These are phyloP conservation scores for Scomber scombrus DNA, from an alignment of 2,113 vertebrate genomes.

Conservation along the genomic window DNA sequence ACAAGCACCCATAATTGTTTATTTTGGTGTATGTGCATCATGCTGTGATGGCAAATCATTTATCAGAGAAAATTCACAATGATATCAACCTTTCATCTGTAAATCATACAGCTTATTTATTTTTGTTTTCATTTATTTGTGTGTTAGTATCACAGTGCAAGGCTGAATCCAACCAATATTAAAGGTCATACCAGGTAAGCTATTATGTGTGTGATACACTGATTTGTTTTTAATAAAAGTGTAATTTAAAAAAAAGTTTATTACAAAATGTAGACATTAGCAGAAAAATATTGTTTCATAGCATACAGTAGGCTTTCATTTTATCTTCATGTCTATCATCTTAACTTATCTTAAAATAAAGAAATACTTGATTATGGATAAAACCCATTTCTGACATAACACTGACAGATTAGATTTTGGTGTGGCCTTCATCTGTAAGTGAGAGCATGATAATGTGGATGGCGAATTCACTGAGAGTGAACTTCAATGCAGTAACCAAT, in stretches of 20 bases:
- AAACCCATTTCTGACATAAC: background rate
- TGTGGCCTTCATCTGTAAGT: background rate
- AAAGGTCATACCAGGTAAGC: background rate
- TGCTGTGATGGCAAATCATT: constrained; percentile 53
- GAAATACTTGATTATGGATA: background rate
- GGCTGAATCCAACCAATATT: constrained; percentile 5
- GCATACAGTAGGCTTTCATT: background rate
- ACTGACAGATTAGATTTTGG: no score
- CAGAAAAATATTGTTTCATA: background rate
- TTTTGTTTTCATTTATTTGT: constrained; percentile 21
- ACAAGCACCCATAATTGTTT: constrained; percentile 10
- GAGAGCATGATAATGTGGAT: no score
- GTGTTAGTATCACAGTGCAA: background rate
- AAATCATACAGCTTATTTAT: constrained; percentile 1
- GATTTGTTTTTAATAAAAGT: constrained; percentile 3
- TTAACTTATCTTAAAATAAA: background rate
- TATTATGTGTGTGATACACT: background rate
- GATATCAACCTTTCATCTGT: constrained; percentile 21
- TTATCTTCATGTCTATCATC: background rate
- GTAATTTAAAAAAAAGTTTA: background rate
- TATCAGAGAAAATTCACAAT: background rate
- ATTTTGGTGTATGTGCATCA: background rate
- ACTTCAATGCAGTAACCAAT: background rate
- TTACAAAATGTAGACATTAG: no score
- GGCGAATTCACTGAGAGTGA: no score